Evolutionary conservation across 1,140 invertebrate genomes (phyloP), one percentile per base, ranked within the genome.

Genomic region (Drosophila chauvacae): DNA sequence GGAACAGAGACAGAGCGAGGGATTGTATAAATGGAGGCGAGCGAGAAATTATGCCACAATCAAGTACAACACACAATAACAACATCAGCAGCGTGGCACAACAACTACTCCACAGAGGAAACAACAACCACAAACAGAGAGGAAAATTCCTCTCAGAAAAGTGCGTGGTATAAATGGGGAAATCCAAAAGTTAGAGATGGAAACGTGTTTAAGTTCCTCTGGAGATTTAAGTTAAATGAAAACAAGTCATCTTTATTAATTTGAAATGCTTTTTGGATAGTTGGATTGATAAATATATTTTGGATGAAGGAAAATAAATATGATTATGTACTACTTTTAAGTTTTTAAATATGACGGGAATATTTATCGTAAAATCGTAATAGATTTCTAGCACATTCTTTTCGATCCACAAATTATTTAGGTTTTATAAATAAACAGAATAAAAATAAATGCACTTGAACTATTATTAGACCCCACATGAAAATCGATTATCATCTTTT

Each of bases 1-100:
- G 56, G 23, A 30, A 47, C 56, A 26, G 39, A 44, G 39, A 37
- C 11, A 45, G 76, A 59, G 51, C 33, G 37, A 58, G 65, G 64
- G 60, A 51, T 51, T 61, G 64, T 60, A 60, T 59, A 58, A 51
- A 48, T 44, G 60, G 70, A 75, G 73, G 56, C 48, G 45, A 85
- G 68, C 53, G 59, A 79, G 83, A 87, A 87, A 87, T 87, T 87
- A 87, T 88, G 84, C 84, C 84, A 84, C 84, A 87, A 87, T 87
- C 84, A 87, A 87, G 80, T 84, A 83, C 76, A 87, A 80, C 57
- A 76, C 73, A 57, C 73, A 79, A 58, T 69, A 77, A 59, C 59
- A 79, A 80, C 62, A 81, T 55, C 33, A 3, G 28, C 28, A 14
- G 18, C 18, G 77, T 7, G 4, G 14, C 33, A 23, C 51, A 60